A percentile compares a stretch with the other conserved stretches of the same genome.
These are phyloP conservation scores for Tenthredo notha DNA, from an alignment of 2,888 invertebrate species.

Conservation along the genomic window DNA sequence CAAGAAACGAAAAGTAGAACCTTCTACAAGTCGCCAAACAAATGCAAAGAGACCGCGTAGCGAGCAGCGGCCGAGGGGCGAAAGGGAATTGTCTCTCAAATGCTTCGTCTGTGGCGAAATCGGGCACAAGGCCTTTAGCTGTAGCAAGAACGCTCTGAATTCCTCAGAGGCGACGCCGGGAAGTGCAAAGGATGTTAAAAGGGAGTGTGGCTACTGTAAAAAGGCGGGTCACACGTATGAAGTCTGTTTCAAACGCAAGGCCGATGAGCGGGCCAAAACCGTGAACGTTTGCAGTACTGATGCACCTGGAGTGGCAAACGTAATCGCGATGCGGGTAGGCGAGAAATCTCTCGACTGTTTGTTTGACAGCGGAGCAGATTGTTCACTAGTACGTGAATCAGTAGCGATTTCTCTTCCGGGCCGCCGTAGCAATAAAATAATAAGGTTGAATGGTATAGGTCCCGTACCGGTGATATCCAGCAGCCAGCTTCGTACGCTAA, in stretches of 20 bases:
- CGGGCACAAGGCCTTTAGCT: neutral
- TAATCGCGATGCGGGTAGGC: neutral
- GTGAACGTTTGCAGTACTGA: neutral
- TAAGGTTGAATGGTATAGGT: neutral
- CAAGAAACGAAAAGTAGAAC: neutral
- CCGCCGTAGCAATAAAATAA: neutral
- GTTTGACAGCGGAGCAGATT: neutral
- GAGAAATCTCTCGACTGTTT: neutral
- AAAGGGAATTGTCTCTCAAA: neutral
- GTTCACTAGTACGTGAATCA: neutral
- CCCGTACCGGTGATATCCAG: neutral
- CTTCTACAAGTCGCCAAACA: neutral
- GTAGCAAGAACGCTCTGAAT: neutral
- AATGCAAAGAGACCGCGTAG: neutral
- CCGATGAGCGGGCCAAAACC: neutral
- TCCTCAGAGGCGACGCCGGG: neutral
- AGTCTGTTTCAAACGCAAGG: neutral
- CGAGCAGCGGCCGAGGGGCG: neutral
- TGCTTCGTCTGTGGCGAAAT: neutral
- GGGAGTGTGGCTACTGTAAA: neutral
- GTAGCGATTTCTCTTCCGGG: neutral
- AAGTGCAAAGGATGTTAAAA: neutral
- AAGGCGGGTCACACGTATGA: neutral
- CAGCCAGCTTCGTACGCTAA: neutral
- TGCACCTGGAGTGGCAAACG: neutral